Percentiles rank a stretch among this genome's conserved stretches.
Conservation (phyloP, 2,888 invertebrate genomes). For the Drosophila nigricruria region DNA sequence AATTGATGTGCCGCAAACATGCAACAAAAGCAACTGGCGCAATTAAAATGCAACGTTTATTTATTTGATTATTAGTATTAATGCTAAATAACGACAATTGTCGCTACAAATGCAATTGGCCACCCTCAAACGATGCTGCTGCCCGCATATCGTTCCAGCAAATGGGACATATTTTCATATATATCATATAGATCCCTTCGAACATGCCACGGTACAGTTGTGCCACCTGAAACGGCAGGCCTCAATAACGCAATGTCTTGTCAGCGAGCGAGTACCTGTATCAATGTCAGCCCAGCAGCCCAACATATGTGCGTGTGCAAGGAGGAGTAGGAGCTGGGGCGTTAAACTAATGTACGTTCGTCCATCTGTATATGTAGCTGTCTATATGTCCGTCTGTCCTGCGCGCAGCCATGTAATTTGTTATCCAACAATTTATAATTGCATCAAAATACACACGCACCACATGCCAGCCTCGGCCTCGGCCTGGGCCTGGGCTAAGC, state of each 20-base stretch:
- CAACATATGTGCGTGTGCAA: constrained; percentile 63
- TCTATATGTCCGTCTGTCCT: constrained; percentile 19
- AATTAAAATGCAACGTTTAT: constrained; percentile 62
- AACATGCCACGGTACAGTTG: constrained; percentile 52
- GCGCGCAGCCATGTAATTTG: constrained; percentile 72
- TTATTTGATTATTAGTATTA: constrained; percentile 67
- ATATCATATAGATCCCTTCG: constrained; percentile 1
- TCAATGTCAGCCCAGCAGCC: constrained; percentile 66
- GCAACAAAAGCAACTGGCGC: constrained; percentile 52
- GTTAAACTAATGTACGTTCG: constrained; percentile 23
- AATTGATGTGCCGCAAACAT: constrained; percentile 69
- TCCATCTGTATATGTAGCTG: constrained; percentile 21
- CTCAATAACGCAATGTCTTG: constrained; percentile 53
- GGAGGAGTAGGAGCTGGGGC: constrained; percentile 2
- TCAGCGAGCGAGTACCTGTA: constrained; percentile 66
- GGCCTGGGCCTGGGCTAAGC: constrained; percentile 3
- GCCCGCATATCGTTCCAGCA: constrained; percentile 53
- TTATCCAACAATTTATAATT: constrained; percentile 81
- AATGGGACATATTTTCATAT: constrained; percentile 14
- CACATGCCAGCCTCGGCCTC: constrained; percentile 43
- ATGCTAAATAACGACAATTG: constrained; percentile 62
- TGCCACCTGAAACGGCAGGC: constrained; percentile 47
- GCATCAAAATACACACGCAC: constrained; percentile 75
- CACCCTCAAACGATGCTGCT: constrained; percentile 8
- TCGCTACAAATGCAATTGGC: constrained; percentile 28